phyloP scores from a whole-genome alignment of 2,888 invertebrate species.

The Bedellia somnulentella region DNA sequence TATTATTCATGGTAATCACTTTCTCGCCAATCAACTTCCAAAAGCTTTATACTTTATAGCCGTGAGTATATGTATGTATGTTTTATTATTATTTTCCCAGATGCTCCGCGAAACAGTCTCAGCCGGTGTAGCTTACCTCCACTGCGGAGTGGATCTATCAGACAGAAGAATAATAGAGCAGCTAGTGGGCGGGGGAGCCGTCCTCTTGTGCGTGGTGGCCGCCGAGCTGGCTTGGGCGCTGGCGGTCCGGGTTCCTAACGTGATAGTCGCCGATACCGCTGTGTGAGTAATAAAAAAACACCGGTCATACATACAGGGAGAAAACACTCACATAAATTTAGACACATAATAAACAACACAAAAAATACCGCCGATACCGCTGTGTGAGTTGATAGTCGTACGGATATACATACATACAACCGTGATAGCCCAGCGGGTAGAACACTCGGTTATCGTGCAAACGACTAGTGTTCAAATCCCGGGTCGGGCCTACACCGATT shows the following conservation, averaged over 20 bases:
- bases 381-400: too few species aligned
- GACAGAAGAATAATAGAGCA: constrained; percentile 93
- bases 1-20: too few species aligned
- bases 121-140: constrained; percentile 96
- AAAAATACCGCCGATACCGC: too few species aligned
- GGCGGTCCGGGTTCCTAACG: constrained; percentile 88
- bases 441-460: too few species aligned
- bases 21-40: too few species aligned
- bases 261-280: constrained; percentile 96
- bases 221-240: constrained; percentile 92
- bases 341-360: too few species aligned
- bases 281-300: constrained; percentile 35
- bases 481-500: too few species aligned
- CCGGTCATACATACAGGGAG: neutral
- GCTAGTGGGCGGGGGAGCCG: constrained; percentile 89
- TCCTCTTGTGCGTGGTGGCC: constrained; percentile 87
- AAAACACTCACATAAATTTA: neutral
- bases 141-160: constrained; percentile 84
- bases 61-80: too few species aligned
- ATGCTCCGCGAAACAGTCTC: constrained; percentile 88
- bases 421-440: too few species aligned
- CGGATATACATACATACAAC: too few species aligned
- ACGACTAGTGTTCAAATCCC: too few species aligned
- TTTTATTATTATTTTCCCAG: constrained; percentile 22
- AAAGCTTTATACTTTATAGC: too few species aligned